Percentiles rank a stretch among this genome's conserved stretches.
phyloP scores from a whole-genome alignment of 2,888 invertebrate genomes.

The Pterostichus niger region DNA sequence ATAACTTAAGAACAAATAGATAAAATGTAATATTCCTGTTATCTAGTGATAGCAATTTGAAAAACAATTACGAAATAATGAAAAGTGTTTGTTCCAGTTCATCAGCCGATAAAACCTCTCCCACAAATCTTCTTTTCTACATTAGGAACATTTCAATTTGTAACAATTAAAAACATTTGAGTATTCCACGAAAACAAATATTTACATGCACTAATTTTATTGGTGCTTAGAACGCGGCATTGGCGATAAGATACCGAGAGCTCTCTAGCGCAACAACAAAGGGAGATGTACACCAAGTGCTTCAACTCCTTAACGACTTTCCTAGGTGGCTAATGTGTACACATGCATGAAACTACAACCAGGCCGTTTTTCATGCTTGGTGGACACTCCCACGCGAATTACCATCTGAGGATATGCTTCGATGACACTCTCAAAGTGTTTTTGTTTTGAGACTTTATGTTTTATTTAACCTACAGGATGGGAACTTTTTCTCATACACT shows the following conservation, averaged over 20 bases:
- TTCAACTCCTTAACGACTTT: slow-evolving; percentile 11
- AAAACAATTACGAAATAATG: background rate
- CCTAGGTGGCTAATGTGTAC: slow-evolving; percentile 19
- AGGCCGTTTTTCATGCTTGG: slow-evolving; percentile 16
- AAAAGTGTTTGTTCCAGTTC: slow-evolving; percentile 17
- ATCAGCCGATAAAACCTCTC: slow-evolving; percentile 2
- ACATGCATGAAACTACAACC: slow-evolving; percentile 33
- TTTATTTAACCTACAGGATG: slow-evolving; percentile 20
- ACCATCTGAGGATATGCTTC: slow-evolving; percentile 50
- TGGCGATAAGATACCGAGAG: slow-evolving; percentile 18
- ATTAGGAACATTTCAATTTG: background rate
- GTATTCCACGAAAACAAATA: slow-evolving; percentile 15
- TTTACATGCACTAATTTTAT: slow-evolving; percentile 38
- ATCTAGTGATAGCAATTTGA: background rate
- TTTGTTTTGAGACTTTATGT: slow-evolving; percentile 26
- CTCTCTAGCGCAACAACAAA: slow-evolving; percentile 17
- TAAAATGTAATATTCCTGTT: background rate
- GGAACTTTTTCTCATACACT: background rate
- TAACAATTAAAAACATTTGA: background rate
- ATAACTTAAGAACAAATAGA: background rate
- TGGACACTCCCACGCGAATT: slow-evolving; percentile 45
- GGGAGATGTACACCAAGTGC: background rate
- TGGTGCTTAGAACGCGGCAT: too few species aligned
- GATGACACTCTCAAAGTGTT: slow-evolving; percentile 45
- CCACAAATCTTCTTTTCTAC: background rate